Conservation (phyloP, 2,888 invertebrate genomes). For the Digitonthophagus gazella region DNA sequence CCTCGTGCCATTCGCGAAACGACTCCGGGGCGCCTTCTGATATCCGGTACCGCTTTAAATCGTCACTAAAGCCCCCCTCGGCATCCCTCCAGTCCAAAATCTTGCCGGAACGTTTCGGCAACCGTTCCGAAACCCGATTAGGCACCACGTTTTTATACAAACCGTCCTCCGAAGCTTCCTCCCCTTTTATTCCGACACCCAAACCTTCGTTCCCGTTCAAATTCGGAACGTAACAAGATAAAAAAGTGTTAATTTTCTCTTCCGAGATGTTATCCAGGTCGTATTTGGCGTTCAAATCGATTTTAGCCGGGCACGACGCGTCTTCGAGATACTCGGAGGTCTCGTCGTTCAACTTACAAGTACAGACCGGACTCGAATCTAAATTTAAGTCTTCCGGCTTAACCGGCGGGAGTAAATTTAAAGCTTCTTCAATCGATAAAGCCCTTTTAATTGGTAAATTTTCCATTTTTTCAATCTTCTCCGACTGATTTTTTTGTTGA, state of each 20-base stretch:
- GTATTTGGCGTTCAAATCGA: constrained; percentile 54
- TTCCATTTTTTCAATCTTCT: background rate
- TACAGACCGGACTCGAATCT: constrained; percentile 36
- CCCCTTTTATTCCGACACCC: constrained; percentile 23
- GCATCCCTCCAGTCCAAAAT: constrained; percentile 28
- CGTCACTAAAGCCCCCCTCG: constrained; percentile 45
- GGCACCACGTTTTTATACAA: constrained; percentile 51
- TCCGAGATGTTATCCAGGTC: constrained; percentile 53
- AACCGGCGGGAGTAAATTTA: constrained; percentile 67
- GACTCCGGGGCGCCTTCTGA: constrained; percentile 38
- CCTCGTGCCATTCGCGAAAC: constrained; percentile 92
- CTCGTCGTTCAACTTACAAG: constrained; percentile 42
- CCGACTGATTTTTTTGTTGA: constrained; percentile 11
- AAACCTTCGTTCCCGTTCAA: constrained; percentile 46
- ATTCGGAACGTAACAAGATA: constrained; percentile 44
- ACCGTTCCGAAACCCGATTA: constrained; percentile 47
- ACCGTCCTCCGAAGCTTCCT: constrained; percentile 32
- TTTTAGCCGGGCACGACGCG: constrained; percentile 56
- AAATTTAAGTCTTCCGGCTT: constrained; percentile 29
- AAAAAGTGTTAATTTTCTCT: constrained; percentile 54
- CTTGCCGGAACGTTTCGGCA: constrained; percentile 36
- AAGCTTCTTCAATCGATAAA: constrained; percentile 59
- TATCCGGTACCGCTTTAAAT: constrained; percentile 49
- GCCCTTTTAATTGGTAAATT: constrained; percentile 37
- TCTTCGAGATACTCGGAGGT: constrained; percentile 55